A percentile compares a stretch with the other conserved stretches of the same genome.
phyloP scores from a whole-genome alignment of 2,888 invertebrate genomes.

The Ecdyonurus torrentis region DNA sequence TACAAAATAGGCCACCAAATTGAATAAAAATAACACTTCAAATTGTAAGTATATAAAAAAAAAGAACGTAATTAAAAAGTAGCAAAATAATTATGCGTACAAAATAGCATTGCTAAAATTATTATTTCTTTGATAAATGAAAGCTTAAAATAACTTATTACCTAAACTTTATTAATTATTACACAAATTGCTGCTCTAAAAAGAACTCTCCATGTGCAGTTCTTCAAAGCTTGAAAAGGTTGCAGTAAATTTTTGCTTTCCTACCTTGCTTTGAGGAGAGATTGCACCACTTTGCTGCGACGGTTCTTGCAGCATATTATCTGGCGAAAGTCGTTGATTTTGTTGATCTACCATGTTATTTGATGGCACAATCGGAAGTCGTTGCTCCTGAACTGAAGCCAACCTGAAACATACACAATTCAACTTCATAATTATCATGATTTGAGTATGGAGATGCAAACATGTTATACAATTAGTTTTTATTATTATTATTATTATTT shows the following conservation, averaged over 20 bases:
- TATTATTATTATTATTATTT: too few species aligned
- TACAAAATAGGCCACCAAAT: too few species aligned
- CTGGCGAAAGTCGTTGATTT: background rate
- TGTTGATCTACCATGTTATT: background rate
- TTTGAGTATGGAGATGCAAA: too few species aligned
- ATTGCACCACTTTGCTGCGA: background rate
- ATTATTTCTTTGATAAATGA: background rate
- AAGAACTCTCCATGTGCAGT: too few species aligned
- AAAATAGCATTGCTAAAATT: background rate
- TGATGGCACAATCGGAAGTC: conserved; percentile 41
- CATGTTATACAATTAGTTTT: too few species aligned
- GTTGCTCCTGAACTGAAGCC: conserved; percentile 92
- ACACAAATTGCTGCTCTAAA: background rate
- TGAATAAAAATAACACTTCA: too few species aligned
- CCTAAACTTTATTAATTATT: background rate
- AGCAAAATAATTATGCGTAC: background rate
- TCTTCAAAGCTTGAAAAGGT: too few species aligned
- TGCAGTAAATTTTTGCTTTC: too few species aligned
- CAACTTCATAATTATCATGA: too few species aligned
- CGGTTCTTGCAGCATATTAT: background rate
- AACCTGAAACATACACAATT: conserved; percentile 46
- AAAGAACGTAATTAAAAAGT: background rate
- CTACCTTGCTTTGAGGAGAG: conserved; percentile 1
- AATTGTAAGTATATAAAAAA: too few species aligned
- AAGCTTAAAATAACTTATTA: background rate